These are phyloP conservation scores for Luehdorfia chinensis DNA, from an alignment of 1,140 invertebrate species.

Conservation along the genomic window DNA sequence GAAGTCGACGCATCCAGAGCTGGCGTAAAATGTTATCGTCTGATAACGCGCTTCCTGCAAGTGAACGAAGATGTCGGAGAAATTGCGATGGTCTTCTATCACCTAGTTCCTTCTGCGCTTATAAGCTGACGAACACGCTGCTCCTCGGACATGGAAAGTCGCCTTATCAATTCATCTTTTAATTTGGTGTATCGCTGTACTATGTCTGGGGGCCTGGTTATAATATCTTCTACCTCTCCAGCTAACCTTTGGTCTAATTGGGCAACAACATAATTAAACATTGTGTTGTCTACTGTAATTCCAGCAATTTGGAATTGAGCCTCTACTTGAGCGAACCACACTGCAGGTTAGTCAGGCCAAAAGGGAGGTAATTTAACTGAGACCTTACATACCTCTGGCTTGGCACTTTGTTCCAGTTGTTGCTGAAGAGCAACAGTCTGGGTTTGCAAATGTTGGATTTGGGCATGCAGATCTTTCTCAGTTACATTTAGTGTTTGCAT, in stretches of 20 bases:
- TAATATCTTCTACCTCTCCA: constrained; percentile 18
- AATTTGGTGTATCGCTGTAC: constrained; percentile 10
- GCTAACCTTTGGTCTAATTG: constrained; percentile 2
- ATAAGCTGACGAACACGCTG: constrained; percentile 12
- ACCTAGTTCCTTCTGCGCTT: constrained; percentile 14
- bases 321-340: constrained; percentile 28
- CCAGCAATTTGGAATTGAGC: constrained; percentile 18
- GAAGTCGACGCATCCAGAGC: too few relatives aligned
- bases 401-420: too few relatives aligned
- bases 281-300: constrained; percentile 12
- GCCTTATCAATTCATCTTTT: constrained; percentile 15
- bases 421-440: too few relatives aligned
- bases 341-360: constrained; percentile 22
- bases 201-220: constrained; percentile 9
- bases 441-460: too few relatives aligned
- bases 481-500: too few relatives aligned
- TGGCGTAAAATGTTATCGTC: too few relatives aligned
- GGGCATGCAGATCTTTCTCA: too few relatives aligned
- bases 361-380: constrained; percentile 7
- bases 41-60: constrained; percentile 1
- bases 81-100: constrained; percentile 23
- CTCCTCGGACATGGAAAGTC: constrained; percentile 13
- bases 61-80: constrained; percentile 18
- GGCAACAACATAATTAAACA: constrained; percentile 14
- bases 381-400: neutral